Evolutionary conservation across 2,113 vertebrate genomes (phyloP).

Genomic region (Osmerus mordax): DNA sequence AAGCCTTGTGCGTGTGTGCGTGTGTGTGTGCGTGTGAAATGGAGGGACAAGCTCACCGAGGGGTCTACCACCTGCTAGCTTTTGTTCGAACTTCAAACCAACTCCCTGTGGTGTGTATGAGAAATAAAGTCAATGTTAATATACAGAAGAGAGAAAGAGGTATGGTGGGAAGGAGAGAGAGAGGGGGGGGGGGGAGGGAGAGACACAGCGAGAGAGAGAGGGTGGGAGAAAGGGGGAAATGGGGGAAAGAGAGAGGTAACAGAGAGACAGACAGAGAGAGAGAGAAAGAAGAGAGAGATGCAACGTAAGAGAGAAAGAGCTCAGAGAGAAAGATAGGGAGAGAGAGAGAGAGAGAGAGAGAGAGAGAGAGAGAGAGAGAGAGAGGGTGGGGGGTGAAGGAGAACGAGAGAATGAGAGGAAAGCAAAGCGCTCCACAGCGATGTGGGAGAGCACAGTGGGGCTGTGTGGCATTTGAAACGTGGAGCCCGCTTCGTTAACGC

Average conservation of each 20-base stretch:
- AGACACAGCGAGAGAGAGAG: neutral
- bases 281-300: too few species aligned
- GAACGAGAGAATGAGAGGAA: neutral
- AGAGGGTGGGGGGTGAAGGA: neutral
- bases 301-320: too few species aligned
- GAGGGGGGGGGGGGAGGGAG: neutral
- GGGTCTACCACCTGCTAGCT: neutral
- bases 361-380: neutral
- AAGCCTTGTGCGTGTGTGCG: conserved; percentile 1
- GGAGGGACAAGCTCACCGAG: too few species aligned
- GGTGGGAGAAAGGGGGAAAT: conserved; percentile 8
- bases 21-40: conserved; percentile 2
- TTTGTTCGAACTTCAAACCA: neutral
- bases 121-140: neutral
- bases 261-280: neutral
- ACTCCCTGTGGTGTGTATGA: neutral
- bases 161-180: neutral
- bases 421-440: too few species aligned
- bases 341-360: neutral
- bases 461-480: too few species aligned
- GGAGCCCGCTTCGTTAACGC: too few species aligned
- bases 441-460: too few species aligned
- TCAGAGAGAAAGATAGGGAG: neutral
- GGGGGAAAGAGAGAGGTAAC: conserved; percentile 9
- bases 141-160: neutral